Conservation (phyloP, 2,888 invertebrate species). For the Tenodera sinensis region DNA sequence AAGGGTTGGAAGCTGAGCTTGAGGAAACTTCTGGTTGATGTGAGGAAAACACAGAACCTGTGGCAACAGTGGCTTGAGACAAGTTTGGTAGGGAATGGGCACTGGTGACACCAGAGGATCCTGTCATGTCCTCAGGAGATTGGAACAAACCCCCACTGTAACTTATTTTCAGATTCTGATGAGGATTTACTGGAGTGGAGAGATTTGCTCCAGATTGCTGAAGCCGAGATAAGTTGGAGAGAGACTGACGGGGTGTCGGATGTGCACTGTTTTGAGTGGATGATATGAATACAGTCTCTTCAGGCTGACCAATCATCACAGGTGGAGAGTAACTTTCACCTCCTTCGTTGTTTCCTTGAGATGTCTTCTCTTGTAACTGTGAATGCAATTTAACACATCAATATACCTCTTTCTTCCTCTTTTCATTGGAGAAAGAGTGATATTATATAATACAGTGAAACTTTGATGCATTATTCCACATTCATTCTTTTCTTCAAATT, state of each 20-base stretch:
- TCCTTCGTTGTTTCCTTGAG: background rate
- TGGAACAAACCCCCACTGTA: slow-evolving; percentile 19
- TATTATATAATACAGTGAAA: background rate
- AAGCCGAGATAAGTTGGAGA: slow-evolving; percentile 8
- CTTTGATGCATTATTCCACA: too few relatives aligned
- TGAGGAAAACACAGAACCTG: slow-evolving; percentile 3
- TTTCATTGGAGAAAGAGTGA: background rate
- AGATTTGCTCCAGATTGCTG: background rate
- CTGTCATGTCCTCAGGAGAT: slow-evolving; percentile 8
- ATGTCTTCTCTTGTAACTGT: slow-evolving; percentile 17
- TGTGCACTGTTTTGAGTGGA: slow-evolving; percentile 19
- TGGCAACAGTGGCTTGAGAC: slow-evolving; percentile 16
- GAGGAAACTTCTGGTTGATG: background rate
- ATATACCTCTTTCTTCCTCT: background rate
- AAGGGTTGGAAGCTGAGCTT: background rate
- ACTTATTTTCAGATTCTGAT: slow-evolving; percentile 14
- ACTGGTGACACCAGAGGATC: slow-evolving; percentile 26
- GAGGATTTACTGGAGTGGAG: background rate
- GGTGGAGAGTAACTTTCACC: slow-evolving; percentile 6
- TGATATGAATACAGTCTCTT: slow-evolving; percentile 16
- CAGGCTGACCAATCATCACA: slow-evolving; percentile 12
- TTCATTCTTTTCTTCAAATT: too few relatives aligned
- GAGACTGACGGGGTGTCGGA: slow-evolving; percentile 19
- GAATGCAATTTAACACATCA: background rate
- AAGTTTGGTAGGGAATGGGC: slow-evolving; percentile 42